Percentiles rank a stretch among this genome's conserved stretches.
Evolutionary conservation across 2,113 vertebrate species (phyloP).

Genomic region (Vulpes ferrilata): DNA sequence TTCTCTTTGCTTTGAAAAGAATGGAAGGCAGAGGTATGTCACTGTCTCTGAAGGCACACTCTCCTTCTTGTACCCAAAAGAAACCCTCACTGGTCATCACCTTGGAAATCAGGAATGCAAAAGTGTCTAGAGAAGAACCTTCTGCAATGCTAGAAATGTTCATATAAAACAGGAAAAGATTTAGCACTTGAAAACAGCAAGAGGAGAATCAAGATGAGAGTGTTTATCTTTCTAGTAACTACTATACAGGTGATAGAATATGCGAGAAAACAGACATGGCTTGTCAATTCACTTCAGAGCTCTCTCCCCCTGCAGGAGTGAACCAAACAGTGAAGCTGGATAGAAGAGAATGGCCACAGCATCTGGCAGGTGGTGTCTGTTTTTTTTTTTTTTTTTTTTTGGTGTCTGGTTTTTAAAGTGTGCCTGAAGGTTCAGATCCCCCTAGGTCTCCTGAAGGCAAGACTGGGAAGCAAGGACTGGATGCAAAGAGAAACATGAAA

Average conservation of each 20-base stretch:
- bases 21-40: neutral
- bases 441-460: neutral
- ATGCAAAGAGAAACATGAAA: neutral
- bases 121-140: neutral
- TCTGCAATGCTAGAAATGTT: neutral
- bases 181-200: neutral
- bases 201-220: neutral
- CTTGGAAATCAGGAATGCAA: neutral
- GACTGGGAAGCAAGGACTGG: neutral
- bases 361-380: neutral
- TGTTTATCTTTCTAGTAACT: neutral
- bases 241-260: neutral
- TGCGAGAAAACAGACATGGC: too few species aligned
- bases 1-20: neutral
- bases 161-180: rapidly evolving
- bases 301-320: neutral
- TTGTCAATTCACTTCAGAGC: neutral
- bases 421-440: neutral
- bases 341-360: neutral
- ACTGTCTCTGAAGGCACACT: neutral
- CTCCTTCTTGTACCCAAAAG: neutral
- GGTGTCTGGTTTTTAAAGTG: neutral
- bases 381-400: neutral
- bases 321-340: neutral
- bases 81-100: neutral